Base-by-base conservation (phyloP, 2,888 invertebrate species). In the Cheilosia pagana region DNA sequence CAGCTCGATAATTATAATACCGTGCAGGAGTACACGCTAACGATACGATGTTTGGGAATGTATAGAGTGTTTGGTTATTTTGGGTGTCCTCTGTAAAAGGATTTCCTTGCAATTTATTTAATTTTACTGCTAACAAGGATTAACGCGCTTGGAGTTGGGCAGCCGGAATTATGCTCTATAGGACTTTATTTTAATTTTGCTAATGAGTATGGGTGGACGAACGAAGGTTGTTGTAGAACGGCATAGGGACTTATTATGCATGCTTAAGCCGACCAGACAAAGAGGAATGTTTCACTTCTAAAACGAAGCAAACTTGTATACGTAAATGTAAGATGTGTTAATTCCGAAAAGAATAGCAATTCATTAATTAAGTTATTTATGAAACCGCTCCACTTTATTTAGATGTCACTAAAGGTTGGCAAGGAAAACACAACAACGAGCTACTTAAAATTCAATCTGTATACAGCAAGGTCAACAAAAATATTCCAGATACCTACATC, bases 1-100 rank as follows among this genome's bases (percentile, higher is more conserved):
- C n/a, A 10, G 52, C 35, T 53, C 19, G 60, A 53, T 70, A 62
- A 77, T 67, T 68, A 52, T 21, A 68, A 62, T 53, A 8, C 62
- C 14, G 53, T 62, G 53, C 25, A 45, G 8, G 53, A 62, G 53
- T 35, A 39, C 45, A 62, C 53, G 62, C 41, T 25, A 55, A 55
- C 59, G 25, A 60, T 39, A 50, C 1, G 48, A 31, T 31, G 43
- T 28, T 31, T 52, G 23, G 45, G 45, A 19, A 28, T 31, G 35
- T 23, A 16, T 10, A n/a, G n/a, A n/a, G n/a, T 21, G 12, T 10
- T 19, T 35, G 48, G 35, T 4, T 45, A 67, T 41, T 43, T 67
- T 4, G 41, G 67, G 19, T 28, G 14, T 14, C 16, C 50, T 23
- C n/a, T 23, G 10, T 19, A 19, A 63, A 48, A 21, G 62, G 52